Conservation (phyloP, 1,140 invertebrate genomes). For the Eciton burchellii region DNA sequence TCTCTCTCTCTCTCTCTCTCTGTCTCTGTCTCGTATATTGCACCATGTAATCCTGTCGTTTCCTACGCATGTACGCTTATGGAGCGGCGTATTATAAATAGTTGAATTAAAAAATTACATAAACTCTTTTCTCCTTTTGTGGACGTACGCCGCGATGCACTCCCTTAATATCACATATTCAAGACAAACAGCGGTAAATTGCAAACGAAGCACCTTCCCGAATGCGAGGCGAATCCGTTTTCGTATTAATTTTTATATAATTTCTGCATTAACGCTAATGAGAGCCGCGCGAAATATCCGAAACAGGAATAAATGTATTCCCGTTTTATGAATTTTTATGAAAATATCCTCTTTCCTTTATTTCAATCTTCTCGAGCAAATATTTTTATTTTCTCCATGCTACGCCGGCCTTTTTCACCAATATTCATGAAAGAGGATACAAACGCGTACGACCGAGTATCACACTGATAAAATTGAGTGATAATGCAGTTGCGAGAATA, state of each 20-base stretch:
- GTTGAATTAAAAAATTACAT: slow-evolving; percentile 32
- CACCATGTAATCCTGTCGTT: slow-evolving; percentile 35
- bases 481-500: neutral
- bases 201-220: no score
- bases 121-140: neutral
- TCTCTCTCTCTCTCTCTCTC: no score
- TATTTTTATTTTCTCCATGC: neutral
- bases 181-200: neutral
- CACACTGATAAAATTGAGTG: neutral
- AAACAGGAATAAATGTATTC: no score
- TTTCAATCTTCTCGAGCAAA: neutral
- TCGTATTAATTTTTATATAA: no score
- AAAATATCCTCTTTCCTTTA: neutral
- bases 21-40: neutral
- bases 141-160: neutral
- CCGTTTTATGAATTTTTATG: no score
- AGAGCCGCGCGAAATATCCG: no score
- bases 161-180: neutral
- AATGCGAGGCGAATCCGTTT: no score
- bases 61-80: neutral
- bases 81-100: slow-evolving; percentile 33
- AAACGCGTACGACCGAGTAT: no score
- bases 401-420: no score
- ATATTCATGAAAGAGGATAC: no score
- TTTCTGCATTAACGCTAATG: no score